A percentile compares a stretch with the other conserved stretches of the same genome.
Evolutionary conservation across 2,113 vertebrate species (phyloP).

Genomic region (Acrocephalus kingi): DNA sequence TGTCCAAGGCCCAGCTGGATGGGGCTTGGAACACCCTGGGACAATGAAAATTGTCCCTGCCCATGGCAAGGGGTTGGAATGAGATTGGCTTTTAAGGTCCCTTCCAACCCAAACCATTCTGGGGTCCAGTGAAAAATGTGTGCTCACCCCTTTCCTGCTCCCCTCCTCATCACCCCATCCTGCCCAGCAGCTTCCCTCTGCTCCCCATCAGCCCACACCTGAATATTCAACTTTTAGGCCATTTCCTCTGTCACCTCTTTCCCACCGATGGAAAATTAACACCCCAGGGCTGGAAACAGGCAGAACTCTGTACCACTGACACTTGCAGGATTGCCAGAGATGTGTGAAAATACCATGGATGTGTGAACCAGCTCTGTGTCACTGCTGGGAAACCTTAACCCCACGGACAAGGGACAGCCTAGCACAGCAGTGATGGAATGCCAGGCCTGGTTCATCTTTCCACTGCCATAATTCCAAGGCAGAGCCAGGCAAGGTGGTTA

Average conservation of each 20-base stretch:
- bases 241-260: neutral
- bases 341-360: neutral
- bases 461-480: neutral
- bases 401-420: neutral
- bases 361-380: neutral
- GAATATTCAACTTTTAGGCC: neutral
- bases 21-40: neutral
- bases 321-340: neutral
- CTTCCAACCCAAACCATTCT: neutral
- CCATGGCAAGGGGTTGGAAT: neutral
- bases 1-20: neutral
- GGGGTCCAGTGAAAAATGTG: neutral
- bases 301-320: neutral
- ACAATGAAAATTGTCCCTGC: rapidly evolving
- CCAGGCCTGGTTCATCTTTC: neutral
- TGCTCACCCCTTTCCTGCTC: neutral
- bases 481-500: neutral
- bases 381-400: neutral
- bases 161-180: neutral
- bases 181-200: neutral
- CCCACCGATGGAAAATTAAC: neutral
- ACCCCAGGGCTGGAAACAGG: neutral
- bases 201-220: neutral
- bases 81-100: neutral
- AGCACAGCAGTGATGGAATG: neutral